Evolutionary conservation across 2,888 invertebrate species (phyloP), one percentile per base, ranked within the genome.

Genomic region (Nomada fabriciana): DNA sequence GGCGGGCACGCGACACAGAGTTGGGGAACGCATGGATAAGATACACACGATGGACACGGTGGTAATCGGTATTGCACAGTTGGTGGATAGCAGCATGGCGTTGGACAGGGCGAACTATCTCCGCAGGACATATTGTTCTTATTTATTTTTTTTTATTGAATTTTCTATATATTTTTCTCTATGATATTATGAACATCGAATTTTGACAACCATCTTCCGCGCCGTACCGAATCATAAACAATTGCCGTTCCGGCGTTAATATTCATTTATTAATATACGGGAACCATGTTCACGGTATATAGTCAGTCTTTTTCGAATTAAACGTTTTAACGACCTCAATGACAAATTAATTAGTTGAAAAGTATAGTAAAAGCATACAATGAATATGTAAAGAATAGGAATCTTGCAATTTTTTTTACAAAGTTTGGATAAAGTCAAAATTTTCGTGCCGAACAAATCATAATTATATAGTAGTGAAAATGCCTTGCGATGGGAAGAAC

Each of bases 401-500:
- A 76, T 13, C 43, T 10, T n/a, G n/a, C 9, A 23, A 55, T 42
- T 70, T 25, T 43, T n/a, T 4, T 20, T 13, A 23, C 13, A 52
- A 52, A 36, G 61, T 52, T 65, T 50, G 47, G 52, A 20, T 47
- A 18, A 25, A 53, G 43, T 83, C 71, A 47, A 82, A 83, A 78
- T 83, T 83, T 70, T 68, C 23, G 76, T 67, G 42, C 15, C 20
- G 36, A 36, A 36, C 7, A 36, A 36, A 36, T 1, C 11, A 64
- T 50, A 25, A 55, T 59, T 50, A n/a, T 53, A 79, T 57, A 43
- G 18, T n/a, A 13, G 18, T 23, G 76, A 86, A 85, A 59, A 93
- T 93, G 93, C 92, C 93, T 60, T 93, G 93, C 59, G 92, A 93
- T 73, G 93, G 93, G 47, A 93, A 91, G 75, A 93, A 93, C 83